Evolutionary conservation across 2,797 vertebrate genomes (phyloP).

Genomic region (Leontopithecus rosalia): DNA sequence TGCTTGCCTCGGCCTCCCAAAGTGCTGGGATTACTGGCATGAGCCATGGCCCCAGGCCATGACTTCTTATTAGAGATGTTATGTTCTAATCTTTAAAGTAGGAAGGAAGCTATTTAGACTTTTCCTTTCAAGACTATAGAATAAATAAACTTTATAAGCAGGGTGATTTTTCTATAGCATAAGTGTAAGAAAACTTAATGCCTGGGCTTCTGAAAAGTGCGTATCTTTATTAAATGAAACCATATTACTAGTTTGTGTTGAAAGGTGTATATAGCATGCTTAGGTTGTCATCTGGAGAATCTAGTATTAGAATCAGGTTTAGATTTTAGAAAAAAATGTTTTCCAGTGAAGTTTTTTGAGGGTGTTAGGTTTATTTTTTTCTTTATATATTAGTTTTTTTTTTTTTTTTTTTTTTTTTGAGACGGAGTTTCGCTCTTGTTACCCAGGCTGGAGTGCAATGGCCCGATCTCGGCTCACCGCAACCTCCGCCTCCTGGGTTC

Average conservation of each 20-base stretch:
- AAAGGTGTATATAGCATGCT: background rate
- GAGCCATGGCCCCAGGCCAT: background rate
- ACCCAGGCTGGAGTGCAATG: too few species aligned
- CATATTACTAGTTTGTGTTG: background rate
- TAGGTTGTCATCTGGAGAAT: background rate
- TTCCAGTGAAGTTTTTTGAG: background rate
- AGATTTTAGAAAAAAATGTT: constrained; percentile 6
- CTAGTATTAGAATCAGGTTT: background rate
- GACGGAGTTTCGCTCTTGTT: too few species aligned
- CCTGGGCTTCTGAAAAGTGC: background rate
- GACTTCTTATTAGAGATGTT: background rate
- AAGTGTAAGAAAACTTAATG: background rate
- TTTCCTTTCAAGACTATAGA: constrained; percentile 9
- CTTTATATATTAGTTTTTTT: background rate
- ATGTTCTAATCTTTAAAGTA: background rate
- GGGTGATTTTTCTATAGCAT: background rate
- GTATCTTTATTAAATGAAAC: background rate
- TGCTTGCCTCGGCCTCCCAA: too few species aligned
- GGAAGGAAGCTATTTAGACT: constrained; percentile 6
- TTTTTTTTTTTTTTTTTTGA: too few species aligned
- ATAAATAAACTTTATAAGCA: background rate
- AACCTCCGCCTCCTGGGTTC: too few species aligned
- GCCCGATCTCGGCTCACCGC: too few species aligned
- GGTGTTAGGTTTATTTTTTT: background rate
- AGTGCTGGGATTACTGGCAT: too few species aligned